Evolutionary conservation across 1,140 invertebrate genomes (phyloP), one percentile per base, ranked within the genome.

Genomic region (Thalassaphorura encarpata): DNA sequence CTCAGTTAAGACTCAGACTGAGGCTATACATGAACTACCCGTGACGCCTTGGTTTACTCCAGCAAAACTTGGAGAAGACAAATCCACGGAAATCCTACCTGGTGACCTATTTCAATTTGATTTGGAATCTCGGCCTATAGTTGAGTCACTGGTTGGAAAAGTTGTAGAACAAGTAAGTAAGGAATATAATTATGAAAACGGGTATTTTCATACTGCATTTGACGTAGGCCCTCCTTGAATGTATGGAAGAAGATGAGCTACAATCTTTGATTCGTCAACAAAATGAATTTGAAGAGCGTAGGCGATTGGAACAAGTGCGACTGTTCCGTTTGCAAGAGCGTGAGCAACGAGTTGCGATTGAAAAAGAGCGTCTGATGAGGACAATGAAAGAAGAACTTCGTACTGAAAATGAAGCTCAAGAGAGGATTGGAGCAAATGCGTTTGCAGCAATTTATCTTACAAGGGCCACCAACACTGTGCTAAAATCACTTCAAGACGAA

Each of bases 171-270:
- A 65, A 55, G 63, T 57, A 40, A 26, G 56, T 28, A 3, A 11
- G 5, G 11, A 48, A 11, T 23, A 45, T 23, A 8, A 45, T 21
- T 41, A 50, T 46, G 16, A 42, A 33, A 13, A 52, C n/a, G 41
- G 5, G 33, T 23, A 27, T 24, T 16, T 27, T 53, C 21, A 21
- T 11, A 6, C 5, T 6, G 23, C 6, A 39, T 36, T 29, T 26
- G 39, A 11, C 31, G 46, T 16, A 64, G 63, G 42, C 53, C 3
- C 42, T 64, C 18, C 28, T 65, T 39, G 63, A 65, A 31, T 59
- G 56, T 13, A 62, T 65, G 60, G 63, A 65, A 31, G 63, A 65
- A 55, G 63, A 65, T 51, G 63, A 65, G 28, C 41, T 65, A 11
- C 28, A 24, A 1, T 52, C 60, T 16, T 36, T 65, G 40, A 51